Evolutionary conservation across 1,140 invertebrate genomes (phyloP).

Genomic region (Lasaia peninsularis): DNA sequence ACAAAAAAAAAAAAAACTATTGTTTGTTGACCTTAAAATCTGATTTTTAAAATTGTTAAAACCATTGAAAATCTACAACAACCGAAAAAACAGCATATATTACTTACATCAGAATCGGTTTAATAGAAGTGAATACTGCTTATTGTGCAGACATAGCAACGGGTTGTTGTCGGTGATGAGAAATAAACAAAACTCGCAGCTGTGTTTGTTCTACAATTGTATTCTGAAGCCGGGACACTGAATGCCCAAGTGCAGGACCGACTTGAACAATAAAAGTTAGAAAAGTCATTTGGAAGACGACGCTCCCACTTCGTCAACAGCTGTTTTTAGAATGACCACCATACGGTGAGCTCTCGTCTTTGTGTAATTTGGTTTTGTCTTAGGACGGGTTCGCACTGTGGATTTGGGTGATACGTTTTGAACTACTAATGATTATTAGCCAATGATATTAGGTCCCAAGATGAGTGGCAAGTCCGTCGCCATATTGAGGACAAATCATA

Average conservation of each 20-base stretch:
- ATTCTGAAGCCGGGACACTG: slow-evolving; percentile 10
- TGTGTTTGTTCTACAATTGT: slow-evolving; percentile 15
- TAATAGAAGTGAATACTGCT: too few relatives aligned
- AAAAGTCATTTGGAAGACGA: slow-evolving; percentile 34
- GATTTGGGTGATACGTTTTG: background rate
- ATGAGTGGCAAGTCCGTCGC: too few relatives aligned
- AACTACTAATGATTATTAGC: background rate
- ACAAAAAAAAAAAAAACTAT: too few relatives aligned
- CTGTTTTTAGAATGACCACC: slow-evolving; percentile 60
- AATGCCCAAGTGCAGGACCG: slow-evolving; percentile 17
- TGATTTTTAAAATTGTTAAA: too few relatives aligned
- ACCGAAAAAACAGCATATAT: too few relatives aligned
- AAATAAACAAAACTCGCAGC: slow-evolving; percentile 5
- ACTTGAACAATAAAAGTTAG: slow-evolving; percentile 36
- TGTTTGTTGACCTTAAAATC: too few relatives aligned
- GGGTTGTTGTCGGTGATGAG: too few relatives aligned
- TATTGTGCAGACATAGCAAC: too few relatives aligned
- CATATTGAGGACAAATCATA: too few relatives aligned
- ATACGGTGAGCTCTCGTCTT: slow-evolving; percentile 29
- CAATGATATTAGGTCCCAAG: too few relatives aligned
- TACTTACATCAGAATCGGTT: too few relatives aligned
- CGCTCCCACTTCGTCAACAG: slow-evolving; percentile 56
- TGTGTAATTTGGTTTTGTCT: background rate
- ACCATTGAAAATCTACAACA: too few relatives aligned
- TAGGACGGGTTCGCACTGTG: background rate